phyloP scores from a whole-genome alignment of 1,140 invertebrate genomes.

The Macrocentrus cingulum region DNA sequence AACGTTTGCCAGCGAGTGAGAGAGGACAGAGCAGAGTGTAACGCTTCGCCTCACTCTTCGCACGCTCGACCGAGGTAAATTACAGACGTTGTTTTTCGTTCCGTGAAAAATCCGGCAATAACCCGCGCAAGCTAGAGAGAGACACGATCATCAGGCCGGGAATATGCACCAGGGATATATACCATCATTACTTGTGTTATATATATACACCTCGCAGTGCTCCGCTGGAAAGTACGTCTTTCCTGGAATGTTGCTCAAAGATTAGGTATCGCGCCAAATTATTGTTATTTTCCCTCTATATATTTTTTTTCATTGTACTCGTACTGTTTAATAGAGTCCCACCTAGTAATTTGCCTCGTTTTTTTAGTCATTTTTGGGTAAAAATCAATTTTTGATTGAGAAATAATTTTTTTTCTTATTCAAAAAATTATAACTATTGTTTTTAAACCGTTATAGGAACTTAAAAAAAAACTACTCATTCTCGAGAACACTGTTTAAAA shows the following conservation, averaged over 20 bases:
- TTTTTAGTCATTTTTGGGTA: too few species aligned
- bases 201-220: conserved; percentile 4
- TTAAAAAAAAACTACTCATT: too few species aligned
- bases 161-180: conserved; percentile 8
- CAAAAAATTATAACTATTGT: too few species aligned
- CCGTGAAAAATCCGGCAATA: conserved; percentile 32
- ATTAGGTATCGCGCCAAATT: conserved; percentile 6
- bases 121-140: conserved; percentile 11
- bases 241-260: conserved; percentile 14
- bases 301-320: background rate
- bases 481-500: too few species aligned
- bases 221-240: conserved; percentile 20
- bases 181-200: conserved; percentile 19
- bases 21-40: conserved; percentile 23
- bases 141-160: background rate
- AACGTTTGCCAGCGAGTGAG: conserved; percentile 8
- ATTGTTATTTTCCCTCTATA: background rate
- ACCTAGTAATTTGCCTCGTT: too few species aligned
- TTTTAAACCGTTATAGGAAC: too few species aligned
- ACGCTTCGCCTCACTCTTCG: conserved; percentile 23
- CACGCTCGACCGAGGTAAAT: conserved; percentile 24
- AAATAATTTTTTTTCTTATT: too few species aligned
- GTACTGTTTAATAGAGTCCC: too few species aligned
- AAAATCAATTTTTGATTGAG: too few species aligned
- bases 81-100: conserved; percentile 29